Conservation (phyloP, 2,113 vertebrate genomes). For the Cichladusa arquata region DNA sequence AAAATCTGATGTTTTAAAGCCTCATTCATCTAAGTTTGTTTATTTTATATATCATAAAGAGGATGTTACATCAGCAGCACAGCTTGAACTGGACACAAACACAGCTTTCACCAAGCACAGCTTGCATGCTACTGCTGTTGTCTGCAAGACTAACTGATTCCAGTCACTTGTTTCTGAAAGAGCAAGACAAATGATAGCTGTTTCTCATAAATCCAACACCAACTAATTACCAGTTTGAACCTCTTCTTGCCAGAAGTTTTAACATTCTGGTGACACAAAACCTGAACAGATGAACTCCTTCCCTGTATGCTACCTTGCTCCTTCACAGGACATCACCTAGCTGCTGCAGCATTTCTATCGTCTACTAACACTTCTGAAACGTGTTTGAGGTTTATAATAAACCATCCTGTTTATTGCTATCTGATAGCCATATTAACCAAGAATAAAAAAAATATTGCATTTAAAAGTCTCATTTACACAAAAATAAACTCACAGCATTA, state of each 20-base stretch:
- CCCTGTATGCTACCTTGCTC: background rate
- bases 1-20: background rate
- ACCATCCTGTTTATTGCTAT: background rate
- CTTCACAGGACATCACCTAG: background rate
- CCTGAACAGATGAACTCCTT: background rate
- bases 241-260: background rate
- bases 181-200: rapidly evolving
- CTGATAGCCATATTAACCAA: background rate
- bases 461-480: background rate
- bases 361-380: background rate
- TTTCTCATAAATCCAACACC: background rate
- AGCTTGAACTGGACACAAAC: background rate
- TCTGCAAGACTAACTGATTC: background rate
- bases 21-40: background rate
- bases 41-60: background rate
- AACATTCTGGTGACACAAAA: background rate
- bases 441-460: background rate
- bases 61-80: background rate
- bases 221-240: background rate
- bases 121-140: background rate
- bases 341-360: background rate
- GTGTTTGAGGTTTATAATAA: background rate
- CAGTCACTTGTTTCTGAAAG: background rate
- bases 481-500: rapidly evolving
- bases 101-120: background rate